Conservation (phyloP, 2,888 invertebrate species). For the Maniola hyperantus region DNA sequence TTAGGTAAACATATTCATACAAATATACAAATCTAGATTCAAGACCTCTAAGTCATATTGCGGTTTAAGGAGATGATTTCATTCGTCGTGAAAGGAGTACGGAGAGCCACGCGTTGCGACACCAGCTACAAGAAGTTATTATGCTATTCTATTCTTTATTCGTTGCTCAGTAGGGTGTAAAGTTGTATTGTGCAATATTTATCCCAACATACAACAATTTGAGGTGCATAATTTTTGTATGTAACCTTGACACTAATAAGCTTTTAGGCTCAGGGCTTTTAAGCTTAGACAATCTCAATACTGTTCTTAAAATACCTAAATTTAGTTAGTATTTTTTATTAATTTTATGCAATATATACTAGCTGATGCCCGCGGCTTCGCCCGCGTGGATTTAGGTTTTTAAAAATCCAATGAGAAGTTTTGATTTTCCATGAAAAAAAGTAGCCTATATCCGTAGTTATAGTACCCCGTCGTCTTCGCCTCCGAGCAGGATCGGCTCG, state of each 20-base stretch:
- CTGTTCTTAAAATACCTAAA: neutral
- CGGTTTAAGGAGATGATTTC: conserved; percentile 39
- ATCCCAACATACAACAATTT: conserved; percentile 5
- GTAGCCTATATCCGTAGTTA: too few relatives aligned
- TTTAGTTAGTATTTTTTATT: too few relatives aligned
- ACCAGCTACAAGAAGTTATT: neutral
- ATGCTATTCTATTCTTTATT: conserved; percentile 26
- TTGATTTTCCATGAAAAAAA: too few relatives aligned
- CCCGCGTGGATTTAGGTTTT: too few relatives aligned
- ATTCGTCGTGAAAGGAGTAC: conserved; percentile 39
- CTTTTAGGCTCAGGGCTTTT: conserved; percentile 31
- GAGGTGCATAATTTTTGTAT: conserved; percentile 36
- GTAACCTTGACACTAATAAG: conserved; percentile 38
- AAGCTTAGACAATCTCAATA: conserved; percentile 29
- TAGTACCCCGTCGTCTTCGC: too few relatives aligned
- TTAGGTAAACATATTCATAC: too few relatives aligned
- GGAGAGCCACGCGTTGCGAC: conserved; percentile 9
- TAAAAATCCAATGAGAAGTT: too few relatives aligned
- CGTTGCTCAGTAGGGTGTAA: conserved; percentile 14
- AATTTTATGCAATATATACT: too few relatives aligned
- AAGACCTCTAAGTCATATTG: conserved; percentile 28
- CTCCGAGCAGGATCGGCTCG: too few relatives aligned
- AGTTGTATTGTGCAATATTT: conserved; percentile 6
- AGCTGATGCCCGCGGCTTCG: too few relatives aligned
- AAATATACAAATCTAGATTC: conserved; percentile 17